phyloP scores from a whole-genome alignment of 2,888 invertebrate genomes.

The Cataglyphis albicans region DNA sequence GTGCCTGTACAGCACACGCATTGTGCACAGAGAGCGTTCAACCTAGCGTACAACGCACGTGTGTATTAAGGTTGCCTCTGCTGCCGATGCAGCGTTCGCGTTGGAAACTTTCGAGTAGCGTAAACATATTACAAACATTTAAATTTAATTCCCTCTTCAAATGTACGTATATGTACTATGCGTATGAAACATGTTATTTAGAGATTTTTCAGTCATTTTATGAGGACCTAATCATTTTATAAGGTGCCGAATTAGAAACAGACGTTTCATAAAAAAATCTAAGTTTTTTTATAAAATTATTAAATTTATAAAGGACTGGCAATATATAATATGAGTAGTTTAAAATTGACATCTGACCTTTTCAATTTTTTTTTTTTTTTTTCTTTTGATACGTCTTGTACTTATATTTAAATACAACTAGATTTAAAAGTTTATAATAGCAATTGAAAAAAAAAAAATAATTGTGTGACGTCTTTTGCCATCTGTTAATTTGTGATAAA shows the following conservation, averaged over 20 bases:
- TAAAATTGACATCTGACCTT: not conserved
- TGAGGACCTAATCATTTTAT: not conserved
- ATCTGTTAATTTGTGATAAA: not conserved
- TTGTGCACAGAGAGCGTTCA: slow-evolving; percentile 65
- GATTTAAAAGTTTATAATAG: not conserved
- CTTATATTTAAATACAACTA: not conserved
- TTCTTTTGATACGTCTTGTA: not conserved
- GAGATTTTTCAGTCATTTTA: not conserved
- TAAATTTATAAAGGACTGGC: not conserved
- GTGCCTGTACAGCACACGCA: slow-evolving; percentile 52
- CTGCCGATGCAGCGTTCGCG: slow-evolving; percentile 1
- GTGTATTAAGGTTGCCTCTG: slow-evolving; percentile 23
- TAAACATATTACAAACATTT: not conserved
- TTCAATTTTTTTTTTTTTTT: not conserved
- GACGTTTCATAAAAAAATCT: not conserved
- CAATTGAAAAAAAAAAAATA: not conserved
- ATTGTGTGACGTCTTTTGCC: not conserved
- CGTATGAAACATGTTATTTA: not conserved
- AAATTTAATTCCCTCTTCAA: not conserved
- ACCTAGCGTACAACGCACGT: slow-evolving; percentile 62
- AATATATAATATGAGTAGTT: not conserved
- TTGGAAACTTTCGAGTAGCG: slow-evolving; percentile 15
- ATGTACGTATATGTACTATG: not conserved
- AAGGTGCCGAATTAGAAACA: not conserved
- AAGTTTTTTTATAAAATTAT: not conserved